Conservation (phyloP, 2,888 invertebrate species). For the Norana najaformis region DNA sequence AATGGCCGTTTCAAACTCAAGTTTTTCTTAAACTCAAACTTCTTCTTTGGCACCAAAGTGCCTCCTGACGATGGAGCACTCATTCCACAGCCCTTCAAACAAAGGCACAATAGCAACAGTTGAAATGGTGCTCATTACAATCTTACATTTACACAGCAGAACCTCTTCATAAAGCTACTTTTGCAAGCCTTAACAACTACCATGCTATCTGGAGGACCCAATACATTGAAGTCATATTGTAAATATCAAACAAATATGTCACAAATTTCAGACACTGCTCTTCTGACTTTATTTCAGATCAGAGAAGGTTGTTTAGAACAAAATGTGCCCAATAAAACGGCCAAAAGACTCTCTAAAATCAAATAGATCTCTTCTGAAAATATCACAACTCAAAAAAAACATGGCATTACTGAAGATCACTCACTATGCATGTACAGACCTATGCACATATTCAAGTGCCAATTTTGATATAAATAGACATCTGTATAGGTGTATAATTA, state of each 20-base stretch:
- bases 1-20: not conserved
- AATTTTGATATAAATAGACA: too few relatives aligned
- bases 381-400: too few relatives aligned
- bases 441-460: too few relatives aligned
- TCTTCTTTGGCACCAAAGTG: slow-evolving; percentile 23
- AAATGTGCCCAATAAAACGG: not conserved
- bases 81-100: not conserved
- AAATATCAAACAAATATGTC: not conserved
- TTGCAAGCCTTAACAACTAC: not conserved
- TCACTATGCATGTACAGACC: too few relatives aligned
- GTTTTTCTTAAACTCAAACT: slow-evolving; percentile 29
- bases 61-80: not conserved
- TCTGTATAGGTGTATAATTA: too few relatives aligned
- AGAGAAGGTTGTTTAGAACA: not conserved
- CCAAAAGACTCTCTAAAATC: too few relatives aligned
- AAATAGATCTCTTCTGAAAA: too few relatives aligned
- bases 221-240: not conserved
- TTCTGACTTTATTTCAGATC: not conserved
- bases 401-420: too few relatives aligned
- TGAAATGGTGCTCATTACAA: not conserved
- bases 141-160: not conserved
- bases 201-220: not conserved
- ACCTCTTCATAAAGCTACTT: not conserved
- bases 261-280: not conserved
- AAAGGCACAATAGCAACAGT: not conserved